phyloP scores from a whole-genome alignment of 1,140 invertebrate species.

The Pseudoatta argentina region DNA sequence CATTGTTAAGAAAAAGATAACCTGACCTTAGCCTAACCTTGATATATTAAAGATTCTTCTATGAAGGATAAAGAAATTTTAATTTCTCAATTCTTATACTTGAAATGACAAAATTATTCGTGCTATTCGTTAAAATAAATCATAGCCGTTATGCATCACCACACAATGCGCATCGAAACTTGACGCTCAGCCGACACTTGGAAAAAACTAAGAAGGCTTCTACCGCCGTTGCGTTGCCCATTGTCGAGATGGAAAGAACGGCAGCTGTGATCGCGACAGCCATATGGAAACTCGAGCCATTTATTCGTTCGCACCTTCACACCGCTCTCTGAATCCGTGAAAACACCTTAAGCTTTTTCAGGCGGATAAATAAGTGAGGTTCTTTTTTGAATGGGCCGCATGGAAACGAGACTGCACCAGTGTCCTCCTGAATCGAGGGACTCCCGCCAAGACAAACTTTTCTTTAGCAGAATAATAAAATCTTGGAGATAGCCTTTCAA shows the following conservation, averaged over 20 bases:
- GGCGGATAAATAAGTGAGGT: constrained; percentile 38
- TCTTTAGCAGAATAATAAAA: constrained; percentile 20
- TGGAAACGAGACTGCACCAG: constrained; percentile 29
- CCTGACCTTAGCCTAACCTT: too few relatives aligned
- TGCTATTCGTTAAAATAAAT: constrained; percentile 16
- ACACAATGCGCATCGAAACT: constrained; percentile 46
- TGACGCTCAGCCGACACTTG: constrained; percentile 25
- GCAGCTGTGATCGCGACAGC: constrained; percentile 44
- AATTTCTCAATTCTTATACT: not conserved
- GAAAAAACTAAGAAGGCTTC: constrained; percentile 55
- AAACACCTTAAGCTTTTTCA: constrained; percentile 49
- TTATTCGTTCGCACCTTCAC: constrained; percentile 52
- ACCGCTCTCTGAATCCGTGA: constrained; percentile 12
- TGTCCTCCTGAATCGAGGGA: constrained; percentile 28
- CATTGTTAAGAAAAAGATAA: too few relatives aligned
- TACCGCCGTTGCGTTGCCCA: constrained; percentile 36
- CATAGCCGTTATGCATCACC: constrained; percentile 15
- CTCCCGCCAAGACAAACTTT: constrained; percentile 57
- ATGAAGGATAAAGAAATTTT: constrained; percentile 5
- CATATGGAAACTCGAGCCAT: constrained; percentile 54
- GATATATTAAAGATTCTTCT: not conserved
- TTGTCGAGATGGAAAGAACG: constrained; percentile 41
- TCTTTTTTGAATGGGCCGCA: constrained; percentile 29
- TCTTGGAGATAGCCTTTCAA: constrained; percentile 20
- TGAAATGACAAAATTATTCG: not conserved